Evolutionary conservation across 2,888 invertebrate genomes (phyloP).

Genomic region (Drosophila multiciliata): DNA sequence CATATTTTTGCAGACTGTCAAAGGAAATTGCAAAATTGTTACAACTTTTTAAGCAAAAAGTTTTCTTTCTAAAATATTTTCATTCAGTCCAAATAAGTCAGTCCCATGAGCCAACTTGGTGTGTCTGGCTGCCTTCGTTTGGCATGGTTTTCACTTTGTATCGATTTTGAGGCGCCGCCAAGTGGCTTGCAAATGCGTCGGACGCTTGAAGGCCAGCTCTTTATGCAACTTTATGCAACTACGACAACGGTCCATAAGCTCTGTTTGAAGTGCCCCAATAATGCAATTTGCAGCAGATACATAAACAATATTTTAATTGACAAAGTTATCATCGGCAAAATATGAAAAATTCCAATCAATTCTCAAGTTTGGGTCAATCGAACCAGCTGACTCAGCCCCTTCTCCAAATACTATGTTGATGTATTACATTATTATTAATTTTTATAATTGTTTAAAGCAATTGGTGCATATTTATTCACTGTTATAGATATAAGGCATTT

Average conservation of each 20-base stretch:
- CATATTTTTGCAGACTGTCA: constrained; percentile 5
- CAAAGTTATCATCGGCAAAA: background rate
- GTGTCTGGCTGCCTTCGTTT: constrained; percentile 3
- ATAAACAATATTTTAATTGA: background rate
- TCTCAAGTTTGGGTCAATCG: background rate
- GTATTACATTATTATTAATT: background rate
- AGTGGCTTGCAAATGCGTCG: constrained; percentile 26
- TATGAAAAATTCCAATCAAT: no score
- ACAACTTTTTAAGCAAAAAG: constrained; percentile 2
- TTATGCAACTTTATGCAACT: constrained; percentile 10
- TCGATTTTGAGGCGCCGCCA: constrained; percentile 58
- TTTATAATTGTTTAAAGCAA: background rate
- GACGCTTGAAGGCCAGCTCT: constrained; percentile 25
- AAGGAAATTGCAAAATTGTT: background rate
- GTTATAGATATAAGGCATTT: background rate
- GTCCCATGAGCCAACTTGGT: constrained; percentile 3
- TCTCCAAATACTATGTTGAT: background rate
- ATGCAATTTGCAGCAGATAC: constrained; percentile 15
- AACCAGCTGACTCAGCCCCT: background rate
- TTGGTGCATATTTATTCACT: background rate
- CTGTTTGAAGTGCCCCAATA: constrained; percentile 4
- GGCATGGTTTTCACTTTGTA: constrained; percentile 20
- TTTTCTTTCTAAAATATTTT: constrained; percentile 8
- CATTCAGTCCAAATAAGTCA: background rate
- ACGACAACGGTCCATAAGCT: constrained; percentile 9